phyloP scores from a whole-genome alignment of 2,113 vertebrate species.

The Phrynosoma platyrhinos region DNA sequence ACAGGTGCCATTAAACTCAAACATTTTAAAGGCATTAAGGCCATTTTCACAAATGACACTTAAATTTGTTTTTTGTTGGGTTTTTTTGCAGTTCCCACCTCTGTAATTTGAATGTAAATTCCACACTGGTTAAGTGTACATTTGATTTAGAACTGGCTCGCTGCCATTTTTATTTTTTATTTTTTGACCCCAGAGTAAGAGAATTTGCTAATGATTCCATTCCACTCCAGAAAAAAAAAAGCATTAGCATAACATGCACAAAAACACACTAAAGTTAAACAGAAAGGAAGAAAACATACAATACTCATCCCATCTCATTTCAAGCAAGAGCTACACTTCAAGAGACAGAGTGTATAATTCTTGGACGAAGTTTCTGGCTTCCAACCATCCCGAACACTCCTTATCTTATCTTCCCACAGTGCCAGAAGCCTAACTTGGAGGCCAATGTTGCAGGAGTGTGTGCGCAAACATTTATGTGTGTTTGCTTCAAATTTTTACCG shows the following conservation, averaged over 20 bases:
- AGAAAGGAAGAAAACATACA: background rate
- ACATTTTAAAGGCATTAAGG: background rate
- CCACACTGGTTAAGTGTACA: background rate
- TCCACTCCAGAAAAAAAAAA: background rate
- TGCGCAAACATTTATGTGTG: background rate
- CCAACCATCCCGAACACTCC: background rate
- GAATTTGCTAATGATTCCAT: background rate
- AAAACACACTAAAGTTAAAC: background rate
- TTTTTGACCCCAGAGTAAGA: background rate
- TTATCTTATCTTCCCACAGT: background rate
- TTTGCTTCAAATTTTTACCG: background rate
- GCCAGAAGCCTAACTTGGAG: background rate
- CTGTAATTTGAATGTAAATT: slow-evolving; percentile 1
- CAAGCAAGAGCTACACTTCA: background rate
- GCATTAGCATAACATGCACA: background rate
- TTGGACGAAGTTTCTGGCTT: background rate
- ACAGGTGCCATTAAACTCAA: background rate
- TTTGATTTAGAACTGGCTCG: background rate
- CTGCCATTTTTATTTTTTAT: background rate
- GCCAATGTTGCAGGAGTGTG: background rate
- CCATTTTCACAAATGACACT: background rate
- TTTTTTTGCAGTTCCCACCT: background rate
- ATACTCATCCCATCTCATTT: background rate
- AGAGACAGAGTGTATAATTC: background rate
- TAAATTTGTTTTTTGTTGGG: background rate